phyloP scores from a whole-genome alignment of 2,888 invertebrate genomes.

The Leptinotarsa juncta region DNA sequence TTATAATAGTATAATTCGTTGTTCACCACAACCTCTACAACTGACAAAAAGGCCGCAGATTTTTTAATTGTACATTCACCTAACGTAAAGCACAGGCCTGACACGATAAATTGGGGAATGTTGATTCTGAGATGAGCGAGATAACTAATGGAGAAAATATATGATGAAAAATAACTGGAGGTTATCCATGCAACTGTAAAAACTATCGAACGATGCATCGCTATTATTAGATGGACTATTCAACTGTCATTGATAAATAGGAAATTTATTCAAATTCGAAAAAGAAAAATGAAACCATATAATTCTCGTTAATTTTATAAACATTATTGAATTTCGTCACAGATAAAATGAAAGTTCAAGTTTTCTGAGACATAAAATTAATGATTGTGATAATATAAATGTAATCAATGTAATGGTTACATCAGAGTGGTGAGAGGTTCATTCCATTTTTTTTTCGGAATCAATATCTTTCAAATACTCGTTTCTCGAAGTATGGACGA shows the following conservation, averaged over 20 bases:
- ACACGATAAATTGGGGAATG: neutral
- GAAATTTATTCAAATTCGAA: constrained; percentile 7
- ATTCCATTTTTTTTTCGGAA: no score
- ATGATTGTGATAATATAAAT: no score
- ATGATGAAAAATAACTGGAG: neutral
- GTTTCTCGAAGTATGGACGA: no score
- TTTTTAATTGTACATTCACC: neutral
- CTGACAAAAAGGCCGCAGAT: neutral
- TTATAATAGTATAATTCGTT: no score
- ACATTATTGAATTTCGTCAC: constrained; percentile 2
- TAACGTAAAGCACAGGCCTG: neutral
- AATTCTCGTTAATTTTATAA: neutral
- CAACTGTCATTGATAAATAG: constrained; percentile 14
- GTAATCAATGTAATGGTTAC: no score
- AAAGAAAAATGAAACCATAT: neutral
- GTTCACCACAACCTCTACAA: neutral
- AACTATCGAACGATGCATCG: neutral
- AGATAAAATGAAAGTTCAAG: neutral
- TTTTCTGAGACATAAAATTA: no score
- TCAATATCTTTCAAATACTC: no score
- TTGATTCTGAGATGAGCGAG: neutral
- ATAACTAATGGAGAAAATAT: constrained; percentile 4
- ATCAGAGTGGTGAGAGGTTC: no score
- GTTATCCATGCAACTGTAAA: constrained; percentile 7
- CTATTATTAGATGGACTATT: constrained; percentile 13